Conservation (phyloP, 2,797 vertebrate species). For the Steatocranus sp. region DNA sequence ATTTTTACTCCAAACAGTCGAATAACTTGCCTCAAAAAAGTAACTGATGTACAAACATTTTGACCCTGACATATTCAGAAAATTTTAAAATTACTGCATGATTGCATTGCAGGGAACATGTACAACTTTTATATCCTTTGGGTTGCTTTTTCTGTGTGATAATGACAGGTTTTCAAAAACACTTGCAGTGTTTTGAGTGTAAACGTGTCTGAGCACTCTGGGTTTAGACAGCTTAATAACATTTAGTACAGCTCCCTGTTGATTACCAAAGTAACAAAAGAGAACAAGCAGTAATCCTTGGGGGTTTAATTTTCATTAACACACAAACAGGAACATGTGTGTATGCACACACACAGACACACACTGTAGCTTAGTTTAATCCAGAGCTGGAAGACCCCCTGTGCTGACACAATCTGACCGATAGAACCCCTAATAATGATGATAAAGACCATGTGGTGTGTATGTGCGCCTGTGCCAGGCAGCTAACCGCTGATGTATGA, state of each 20-base stretch:
- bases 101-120: not conserved
- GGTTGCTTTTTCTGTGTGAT: not conserved
- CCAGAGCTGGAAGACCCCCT: conserved; percentile 6
- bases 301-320: not conserved
- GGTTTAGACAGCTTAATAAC: conserved; percentile 35
- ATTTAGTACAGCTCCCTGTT: conserved; percentile 26
- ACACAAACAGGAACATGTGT: not conserved
- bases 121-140: not conserved
- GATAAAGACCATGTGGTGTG: not conserved
- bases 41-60: not conserved
- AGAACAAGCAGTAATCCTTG: conserved; percentile 37
- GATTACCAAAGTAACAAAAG: conserved; percentile 42
- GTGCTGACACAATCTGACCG: not conserved
- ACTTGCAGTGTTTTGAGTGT: not conserved
- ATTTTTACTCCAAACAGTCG: not conserved
- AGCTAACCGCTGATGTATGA: not conserved
- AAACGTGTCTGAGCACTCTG: conserved; percentile 1
- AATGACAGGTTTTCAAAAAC: not conserved
- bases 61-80: not conserved
- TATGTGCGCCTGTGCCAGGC: not conserved
- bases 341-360: not conserved
- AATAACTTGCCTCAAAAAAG: not conserved
- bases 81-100: not conserved
- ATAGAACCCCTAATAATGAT: not conserved
- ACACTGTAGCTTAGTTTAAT: conserved; percentile 35